phyloP scores from a whole-genome alignment of 2,113 vertebrate genomes.

The Prunella himalayana region DNA sequence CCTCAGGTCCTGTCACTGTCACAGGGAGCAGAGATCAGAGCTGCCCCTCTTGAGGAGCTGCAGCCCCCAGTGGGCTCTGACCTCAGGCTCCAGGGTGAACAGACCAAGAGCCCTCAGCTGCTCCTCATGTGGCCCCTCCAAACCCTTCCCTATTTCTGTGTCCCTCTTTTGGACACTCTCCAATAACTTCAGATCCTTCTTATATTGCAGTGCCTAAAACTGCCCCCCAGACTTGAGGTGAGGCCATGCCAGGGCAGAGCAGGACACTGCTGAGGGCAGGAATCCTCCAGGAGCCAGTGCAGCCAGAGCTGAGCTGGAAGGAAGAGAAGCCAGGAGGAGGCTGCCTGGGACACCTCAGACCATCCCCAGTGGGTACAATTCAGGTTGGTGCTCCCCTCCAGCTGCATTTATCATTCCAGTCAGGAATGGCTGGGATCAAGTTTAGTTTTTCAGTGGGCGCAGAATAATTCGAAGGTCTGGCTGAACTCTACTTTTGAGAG shows the following conservation, averaged over 20 bases:
- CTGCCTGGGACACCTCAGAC: not conserved
- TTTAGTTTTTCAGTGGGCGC: not conserved
- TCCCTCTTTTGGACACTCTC: not conserved
- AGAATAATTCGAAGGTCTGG: not conserved
- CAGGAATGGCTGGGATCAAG: not conserved
- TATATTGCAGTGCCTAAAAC: not conserved
- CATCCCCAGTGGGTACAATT: not conserved
- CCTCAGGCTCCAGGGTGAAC: not conserved
- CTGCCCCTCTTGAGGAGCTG: not conserved
- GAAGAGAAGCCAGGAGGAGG: not conserved
- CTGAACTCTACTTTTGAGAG: not conserved
- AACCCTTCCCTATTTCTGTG: not conserved
- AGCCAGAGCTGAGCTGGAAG: not conserved
- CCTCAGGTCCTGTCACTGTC: not conserved
- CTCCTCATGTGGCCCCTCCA: not conserved
- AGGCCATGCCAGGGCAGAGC: not conserved
- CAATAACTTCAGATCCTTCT: not conserved
- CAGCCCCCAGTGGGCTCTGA: not conserved
- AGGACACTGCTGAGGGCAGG: not conserved
- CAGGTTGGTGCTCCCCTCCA: fast-evolving
- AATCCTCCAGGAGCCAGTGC: fast-evolving
- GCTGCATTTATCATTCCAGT: not conserved
- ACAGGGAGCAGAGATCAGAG: not conserved
- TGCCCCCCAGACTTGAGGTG: fast-evolving
- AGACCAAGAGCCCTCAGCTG: not conserved